phyloP scores from a whole-genome alignment of 2,113 vertebrate species.

The Cyphomyrus plagiostoma region DNA sequence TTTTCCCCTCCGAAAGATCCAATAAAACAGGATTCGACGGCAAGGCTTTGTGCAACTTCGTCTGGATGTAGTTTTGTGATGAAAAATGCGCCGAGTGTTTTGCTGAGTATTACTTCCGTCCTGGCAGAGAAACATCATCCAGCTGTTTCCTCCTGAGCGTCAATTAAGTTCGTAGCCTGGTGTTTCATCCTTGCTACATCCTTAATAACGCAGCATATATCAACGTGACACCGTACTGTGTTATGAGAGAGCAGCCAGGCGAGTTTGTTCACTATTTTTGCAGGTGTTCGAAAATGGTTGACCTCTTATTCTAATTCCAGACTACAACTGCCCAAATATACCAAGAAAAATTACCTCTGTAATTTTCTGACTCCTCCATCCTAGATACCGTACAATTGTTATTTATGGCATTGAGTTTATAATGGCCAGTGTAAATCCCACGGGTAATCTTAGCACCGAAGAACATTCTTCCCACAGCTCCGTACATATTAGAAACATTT shows the following conservation, averaged over 20 bases:
- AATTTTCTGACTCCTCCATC: background rate
- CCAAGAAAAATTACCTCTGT: background rate
- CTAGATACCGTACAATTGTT: background rate
- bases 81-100: slow-evolving; percentile 1
- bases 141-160: slow-evolving; percentile 15
- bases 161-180: background rate
- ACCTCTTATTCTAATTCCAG: background rate
- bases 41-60: background rate
- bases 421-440: background rate
- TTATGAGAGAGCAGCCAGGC: background rate
- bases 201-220: background rate
- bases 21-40: background rate
- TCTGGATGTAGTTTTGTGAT: slow-evolving; percentile 3
- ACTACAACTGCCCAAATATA: background rate
- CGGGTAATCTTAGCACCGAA: background rate
- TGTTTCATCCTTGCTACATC: background rate
- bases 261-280: background rate
- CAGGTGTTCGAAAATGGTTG: background rate
- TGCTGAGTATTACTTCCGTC: slow-evolving; percentile 4
- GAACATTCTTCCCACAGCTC: background rate
- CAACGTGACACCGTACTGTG: background rate
- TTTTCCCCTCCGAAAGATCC: background rate
- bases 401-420: background rate
- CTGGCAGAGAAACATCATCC: background rate
- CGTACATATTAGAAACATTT: background rate